Evolutionary conservation across 1,140 invertebrate genomes (phyloP), one percentile per base, ranked within the genome.

Genomic region (Cydia strobilella): DNA sequence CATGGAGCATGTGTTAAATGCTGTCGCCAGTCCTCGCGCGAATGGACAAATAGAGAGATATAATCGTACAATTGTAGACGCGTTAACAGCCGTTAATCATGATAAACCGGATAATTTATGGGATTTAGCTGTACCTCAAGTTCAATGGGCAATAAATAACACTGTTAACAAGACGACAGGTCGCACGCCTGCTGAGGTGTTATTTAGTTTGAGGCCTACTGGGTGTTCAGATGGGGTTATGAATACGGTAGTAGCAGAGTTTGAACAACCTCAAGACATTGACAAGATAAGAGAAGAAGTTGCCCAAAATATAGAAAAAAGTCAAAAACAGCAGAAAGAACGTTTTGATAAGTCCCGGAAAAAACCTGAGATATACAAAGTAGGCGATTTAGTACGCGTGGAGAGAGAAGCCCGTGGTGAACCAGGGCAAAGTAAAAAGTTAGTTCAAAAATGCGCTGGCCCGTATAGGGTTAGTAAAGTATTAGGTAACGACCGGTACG

Each of bases 21-120:
- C 83, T 0, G 82, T 82, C 3, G 82, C 81, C 2, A 84, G 79
- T 9, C 82, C 82, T 3, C 23, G 83, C 0, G 82, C 84, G 0
- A 86, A 87, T 45, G 84, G 84, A 2, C 87, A 86, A 39, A 80
- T 79, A n/a, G 83, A 87, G 59, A 69, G 83, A 1, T 77, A 78
- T 15, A 86, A 82, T 66, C 75, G 80, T 5, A 84, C 84, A 2
- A 73, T 87, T 9, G 42, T 82, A 10, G 77, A 77, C 35, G 39
- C 84, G 0, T 62, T 89, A 2, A 77, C 84, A 6, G 69, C 79
- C 9, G 72, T 76, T 2, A 76, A 65, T 31, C 59, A 74, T 15
- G 78, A 76, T 6, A 71, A 54, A 13, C 75, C 81, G 23, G 77
- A 80, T 35, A 73, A 84, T 9, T 20, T 75, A 3, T 87, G 83